phyloP scores from a whole-genome alignment of 2,888 invertebrate species.

The Muschampia plurimacula region DNA sequence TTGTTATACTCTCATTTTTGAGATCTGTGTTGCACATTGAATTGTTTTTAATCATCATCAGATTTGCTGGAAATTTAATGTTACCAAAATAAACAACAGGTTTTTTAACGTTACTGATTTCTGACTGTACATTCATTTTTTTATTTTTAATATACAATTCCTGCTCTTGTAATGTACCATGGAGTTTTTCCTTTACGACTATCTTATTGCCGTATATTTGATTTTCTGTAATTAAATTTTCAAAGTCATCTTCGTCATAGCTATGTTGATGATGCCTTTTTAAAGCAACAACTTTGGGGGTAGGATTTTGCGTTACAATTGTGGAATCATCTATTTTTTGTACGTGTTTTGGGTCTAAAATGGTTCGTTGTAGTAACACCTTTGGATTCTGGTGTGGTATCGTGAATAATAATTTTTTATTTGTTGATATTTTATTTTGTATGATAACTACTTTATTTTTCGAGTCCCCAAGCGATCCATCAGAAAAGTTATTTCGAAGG shows the following conservation, averaged over 20 bases:
- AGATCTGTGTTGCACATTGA: slow-evolving; percentile 60
- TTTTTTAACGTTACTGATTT: slow-evolving; percentile 71
- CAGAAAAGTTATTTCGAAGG: slow-evolving; percentile 63
- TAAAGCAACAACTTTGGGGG: slow-evolving; percentile 74
- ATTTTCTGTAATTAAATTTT: slow-evolving; percentile 84
- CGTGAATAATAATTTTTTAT: slow-evolving; percentile 72
- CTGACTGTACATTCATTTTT: slow-evolving; percentile 57
- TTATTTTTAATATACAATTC: slow-evolving; percentile 63
- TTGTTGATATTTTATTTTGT: slow-evolving; percentile 68
- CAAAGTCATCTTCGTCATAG: slow-evolving; percentile 83
- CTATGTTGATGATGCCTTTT: slow-evolving; percentile 80
- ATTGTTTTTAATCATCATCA: slow-evolving; percentile 79
- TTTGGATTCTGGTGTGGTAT: slow-evolving; percentile 74
- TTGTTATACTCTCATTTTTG: slow-evolving; percentile 54
- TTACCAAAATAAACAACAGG: slow-evolving; percentile 80
- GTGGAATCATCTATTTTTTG: slow-evolving; percentile 74
- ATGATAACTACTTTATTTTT: slow-evolving; percentile 76
- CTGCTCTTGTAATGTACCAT: slow-evolving; percentile 73
- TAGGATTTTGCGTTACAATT: slow-evolving; percentile 49
- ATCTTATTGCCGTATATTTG: slow-evolving; percentile 85
- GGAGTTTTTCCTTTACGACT: slow-evolving; percentile 84
- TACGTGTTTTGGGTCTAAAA: slow-evolving; percentile 74
- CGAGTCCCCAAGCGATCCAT: slow-evolving; percentile 63
- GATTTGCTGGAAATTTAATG: slow-evolving; percentile 55
- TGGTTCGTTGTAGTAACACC: slow-evolving; percentile 70